A percentile compares a stretch with the other conserved stretches of the same genome.
phyloP scores from a whole-genome alignment of 2,113 vertebrate species.

The Anolis carolinensis region DNA sequence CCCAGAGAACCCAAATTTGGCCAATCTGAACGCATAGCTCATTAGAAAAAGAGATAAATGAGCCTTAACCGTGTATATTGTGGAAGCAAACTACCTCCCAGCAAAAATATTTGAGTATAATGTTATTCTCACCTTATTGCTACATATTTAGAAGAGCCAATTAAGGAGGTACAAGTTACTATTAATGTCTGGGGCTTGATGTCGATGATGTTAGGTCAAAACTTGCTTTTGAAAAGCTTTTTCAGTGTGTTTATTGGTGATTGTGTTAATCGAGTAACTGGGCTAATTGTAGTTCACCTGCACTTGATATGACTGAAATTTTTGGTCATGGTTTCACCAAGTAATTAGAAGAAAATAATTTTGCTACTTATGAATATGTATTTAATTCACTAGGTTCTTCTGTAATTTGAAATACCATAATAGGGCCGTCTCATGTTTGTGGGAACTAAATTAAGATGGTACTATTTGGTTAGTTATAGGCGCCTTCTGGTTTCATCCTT shows the following conservation, averaged over 20 bases:
- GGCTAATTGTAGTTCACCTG: background rate
- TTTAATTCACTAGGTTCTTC: too few species aligned
- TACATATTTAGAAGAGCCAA: background rate
- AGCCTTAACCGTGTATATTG: background rate
- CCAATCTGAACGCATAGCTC: constrained; percentile 20
- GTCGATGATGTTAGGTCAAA: background rate
- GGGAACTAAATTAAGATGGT: too few species aligned
- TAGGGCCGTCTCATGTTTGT: too few species aligned
- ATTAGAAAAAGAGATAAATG: constrained; percentile 40
- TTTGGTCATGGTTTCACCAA: too few species aligned
- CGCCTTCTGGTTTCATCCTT: too few species aligned
- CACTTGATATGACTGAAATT: too few species aligned
- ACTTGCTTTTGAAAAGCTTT: background rate
- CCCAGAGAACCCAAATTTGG: constrained; percentile 42
- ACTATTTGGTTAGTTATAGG: too few species aligned
- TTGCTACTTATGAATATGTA: too few species aligned
- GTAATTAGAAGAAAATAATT: too few species aligned
- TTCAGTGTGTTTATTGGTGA: background rate
- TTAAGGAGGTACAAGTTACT: constrained; percentile 2
- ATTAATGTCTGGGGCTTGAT: constrained; percentile 6
- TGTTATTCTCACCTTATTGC: constrained; percentile 22
- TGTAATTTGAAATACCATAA: too few species aligned
- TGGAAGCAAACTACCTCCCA: constrained; percentile 21
- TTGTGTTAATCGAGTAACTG: background rate
- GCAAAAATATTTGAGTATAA: constrained; percentile 16